Conservation (phyloP, 2,113 vertebrate species). For the Ovis canadensis region DNA sequence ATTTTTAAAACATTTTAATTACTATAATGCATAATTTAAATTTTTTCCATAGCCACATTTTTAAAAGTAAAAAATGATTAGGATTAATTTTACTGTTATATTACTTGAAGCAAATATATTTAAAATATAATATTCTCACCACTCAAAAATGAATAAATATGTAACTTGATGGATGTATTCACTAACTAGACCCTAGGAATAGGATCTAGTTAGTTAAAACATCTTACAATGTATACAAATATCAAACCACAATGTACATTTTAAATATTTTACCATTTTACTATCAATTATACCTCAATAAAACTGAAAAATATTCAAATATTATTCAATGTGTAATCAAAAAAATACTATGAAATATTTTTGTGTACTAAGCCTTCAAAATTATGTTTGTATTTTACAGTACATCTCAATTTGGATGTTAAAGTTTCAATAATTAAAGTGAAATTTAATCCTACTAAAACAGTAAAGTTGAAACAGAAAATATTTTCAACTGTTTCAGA, state of each 20-base stretch:
- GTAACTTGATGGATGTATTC: neutral
- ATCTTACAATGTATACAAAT: neutral
- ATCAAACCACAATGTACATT: neutral
- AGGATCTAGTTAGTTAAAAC: neutral
- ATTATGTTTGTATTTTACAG: neutral
- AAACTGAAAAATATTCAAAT: neutral
- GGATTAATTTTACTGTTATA: constrained; percentile 7
- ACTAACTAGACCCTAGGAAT: neutral
- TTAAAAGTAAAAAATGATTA: neutral
- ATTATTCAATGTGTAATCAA: neutral
- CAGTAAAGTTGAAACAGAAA: neutral
- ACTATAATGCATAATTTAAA: neutral
- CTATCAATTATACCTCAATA: neutral
- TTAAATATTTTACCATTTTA: neutral
- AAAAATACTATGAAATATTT: neutral
- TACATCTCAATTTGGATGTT: neutral
- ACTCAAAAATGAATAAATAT: neutral
- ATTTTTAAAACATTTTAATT: neutral
- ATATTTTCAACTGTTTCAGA: neutral
- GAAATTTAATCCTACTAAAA: constrained; percentile 26
- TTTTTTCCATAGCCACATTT: neutral
- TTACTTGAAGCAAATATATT: neutral
- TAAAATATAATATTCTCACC: neutral
- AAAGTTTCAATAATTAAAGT: neutral
- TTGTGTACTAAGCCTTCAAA: neutral